These are phyloP conservation scores for Thera britannica DNA, from an alignment of 2,888 invertebrate species.

Conservation along the genomic window DNA sequence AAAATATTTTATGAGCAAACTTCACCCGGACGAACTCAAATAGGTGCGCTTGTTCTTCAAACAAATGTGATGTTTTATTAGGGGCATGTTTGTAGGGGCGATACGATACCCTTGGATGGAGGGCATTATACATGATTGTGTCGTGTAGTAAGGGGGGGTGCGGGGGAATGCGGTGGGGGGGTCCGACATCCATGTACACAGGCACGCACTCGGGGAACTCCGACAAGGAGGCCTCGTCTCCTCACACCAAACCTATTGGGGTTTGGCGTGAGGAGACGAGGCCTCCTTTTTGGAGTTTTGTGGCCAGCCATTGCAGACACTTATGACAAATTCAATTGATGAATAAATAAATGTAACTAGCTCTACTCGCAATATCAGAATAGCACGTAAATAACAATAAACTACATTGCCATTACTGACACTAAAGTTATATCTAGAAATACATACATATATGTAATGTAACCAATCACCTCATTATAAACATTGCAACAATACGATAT, in stretches of 20 bases:
- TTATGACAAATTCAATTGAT: too few species aligned
- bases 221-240: too few species aligned
- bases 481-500: slow-evolving; percentile 11
- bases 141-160: background rate
- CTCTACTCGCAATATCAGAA: too few species aligned
- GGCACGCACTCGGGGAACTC: slow-evolving; percentile 1
- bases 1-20: slow-evolving; percentile 36
- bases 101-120: background rate
- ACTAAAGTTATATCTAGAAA: too few species aligned
- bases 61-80: slow-evolving; percentile 20
- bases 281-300: too few species aligned
- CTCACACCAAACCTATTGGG: too few species aligned
- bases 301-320: too few species aligned
- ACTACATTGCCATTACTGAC: too few species aligned
- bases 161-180: slow-evolving; percentile 10
- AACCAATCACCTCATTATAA: slow-evolving; percentile 16
- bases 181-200: slow-evolving; percentile 24
- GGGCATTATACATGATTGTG: slow-evolving; percentile 16
- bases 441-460: too few species aligned
- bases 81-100: slow-evolving; percentile 1
- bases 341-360: too few species aligned
- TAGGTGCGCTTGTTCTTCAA: slow-evolving; percentile 16
- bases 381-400: too few species aligned
- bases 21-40: slow-evolving; percentile 18
- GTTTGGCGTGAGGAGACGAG: too few species aligned